Base-by-base conservation (phyloP, 2,113 vertebrate genomes). In the Engraulis encrasicolus region DNA sequence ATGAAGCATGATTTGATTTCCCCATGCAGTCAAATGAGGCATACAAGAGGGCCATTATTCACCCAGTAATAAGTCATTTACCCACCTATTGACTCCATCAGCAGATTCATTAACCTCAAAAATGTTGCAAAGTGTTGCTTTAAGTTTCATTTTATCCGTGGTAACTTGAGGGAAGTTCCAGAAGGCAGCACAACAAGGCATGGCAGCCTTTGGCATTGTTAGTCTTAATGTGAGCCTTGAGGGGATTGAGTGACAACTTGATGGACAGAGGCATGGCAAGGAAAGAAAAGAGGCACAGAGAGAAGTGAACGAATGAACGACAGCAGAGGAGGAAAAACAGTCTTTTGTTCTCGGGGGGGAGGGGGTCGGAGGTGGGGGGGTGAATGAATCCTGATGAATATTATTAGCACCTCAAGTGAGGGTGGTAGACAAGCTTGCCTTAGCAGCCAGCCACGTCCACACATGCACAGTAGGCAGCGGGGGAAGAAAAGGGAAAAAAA, bases 381-480 rank as follows among this genome's bases (percentile, higher is more conserved):
- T 74, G 84, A 83, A 77, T 80, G 78, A 80, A 52, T 82, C 82
- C 61, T 50, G 82, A 37, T 84, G 78, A 86, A 82, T 86, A 82
- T 84, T 86, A 84, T 84, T 86, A 82, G 78, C 82, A 86, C 87
- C 84, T 84, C 82, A 80, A 37, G 50, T 50, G 54, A 88, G 80
- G 84, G 84, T 36, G 38, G 84, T 36, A 37, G 82, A 58, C 80
- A 78, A 79, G 45, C 54, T 50, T 54, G 38, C 79, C 50, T 74
- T 50, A 54, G 81, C 34, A n/a, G n/a, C n/a, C 40, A 19, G 20
- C 45, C 54, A 83, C 84, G 78, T 86, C 50, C 19, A 23, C n/a
- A 66, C 6, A 66, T 31, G 54, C 54, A 9, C 54, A 61, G n/a
- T 61, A 61, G 20, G 11, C 58, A 66, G 40, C 9, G 9, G 40